phyloP scores from a whole-genome alignment of 2,888 invertebrate genomes.

The Leptopilina syphax region DNA sequence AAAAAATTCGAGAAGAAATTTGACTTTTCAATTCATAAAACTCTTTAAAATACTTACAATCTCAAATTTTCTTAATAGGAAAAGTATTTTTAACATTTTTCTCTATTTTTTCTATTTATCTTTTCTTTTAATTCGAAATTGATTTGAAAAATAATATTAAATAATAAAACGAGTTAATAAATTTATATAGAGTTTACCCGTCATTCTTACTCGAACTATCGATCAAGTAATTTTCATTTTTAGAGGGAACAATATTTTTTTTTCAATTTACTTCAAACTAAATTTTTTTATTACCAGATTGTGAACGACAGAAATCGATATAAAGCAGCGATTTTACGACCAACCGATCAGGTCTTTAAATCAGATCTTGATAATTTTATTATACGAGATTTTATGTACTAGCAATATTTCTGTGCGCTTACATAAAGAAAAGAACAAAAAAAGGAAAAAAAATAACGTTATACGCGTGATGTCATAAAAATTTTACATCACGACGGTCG shows the following conservation, averaged over 20 bases:
- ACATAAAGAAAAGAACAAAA: not conserved
- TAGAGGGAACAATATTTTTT: not conserved
- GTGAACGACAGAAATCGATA: conserved; percentile 15
- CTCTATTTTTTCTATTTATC: too few relatives aligned
- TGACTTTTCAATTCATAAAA: not conserved
- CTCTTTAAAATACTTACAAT: not conserved
- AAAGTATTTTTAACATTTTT: too few relatives aligned
- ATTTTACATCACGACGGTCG: conserved; percentile 12
- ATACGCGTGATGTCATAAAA: conserved; percentile 15
- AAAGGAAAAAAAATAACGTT: not conserved
- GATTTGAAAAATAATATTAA: not conserved
- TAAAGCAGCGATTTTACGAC: conserved; percentile 11
- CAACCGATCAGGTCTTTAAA: conserved; percentile 17
- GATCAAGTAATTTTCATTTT: not conserved
- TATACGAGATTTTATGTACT: conserved; percentile 17
- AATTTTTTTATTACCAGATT: conserved; percentile 13
- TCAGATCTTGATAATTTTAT: conserved; percentile 20
- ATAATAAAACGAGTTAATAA: not conserved
- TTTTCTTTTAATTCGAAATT: too few relatives aligned
- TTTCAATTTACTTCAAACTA: conserved; percentile 17
- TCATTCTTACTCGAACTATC: not conserved
- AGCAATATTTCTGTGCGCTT: conserved; percentile 14
- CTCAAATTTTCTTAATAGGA: too few relatives aligned
- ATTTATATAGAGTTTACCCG: not conserved
- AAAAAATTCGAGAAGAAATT: not conserved